These are phyloP conservation scores for Carollia perspicillata DNA, from an alignment of 2,113 vertebrate genomes.

Conservation along the genomic window DNA sequence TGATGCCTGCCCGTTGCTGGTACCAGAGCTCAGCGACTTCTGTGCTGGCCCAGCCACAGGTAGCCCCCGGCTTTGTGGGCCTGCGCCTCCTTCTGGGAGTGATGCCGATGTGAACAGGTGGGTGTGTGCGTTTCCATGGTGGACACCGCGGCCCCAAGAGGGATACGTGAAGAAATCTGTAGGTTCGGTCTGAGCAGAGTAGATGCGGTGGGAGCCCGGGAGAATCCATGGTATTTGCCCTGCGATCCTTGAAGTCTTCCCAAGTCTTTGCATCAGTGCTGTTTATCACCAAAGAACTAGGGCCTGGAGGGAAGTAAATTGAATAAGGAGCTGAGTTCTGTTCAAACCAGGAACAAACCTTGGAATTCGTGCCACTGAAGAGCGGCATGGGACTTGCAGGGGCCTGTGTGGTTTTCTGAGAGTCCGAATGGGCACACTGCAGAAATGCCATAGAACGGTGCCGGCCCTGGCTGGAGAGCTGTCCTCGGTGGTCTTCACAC, in stretches of 20 bases:
- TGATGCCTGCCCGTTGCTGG: not conserved
- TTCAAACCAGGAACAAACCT: not conserved
- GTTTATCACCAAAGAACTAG: not conserved
- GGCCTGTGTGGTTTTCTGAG: not conserved
- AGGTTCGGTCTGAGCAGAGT: not conserved
- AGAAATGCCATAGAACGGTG: not conserved
- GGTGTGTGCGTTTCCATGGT: accelerated
- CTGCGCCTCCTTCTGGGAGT: not conserved
- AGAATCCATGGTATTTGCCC: accelerated
- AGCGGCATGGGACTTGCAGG: not conserved
- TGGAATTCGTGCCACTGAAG: not conserved
- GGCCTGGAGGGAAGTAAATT: not conserved
- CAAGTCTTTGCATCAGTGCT: not conserved
- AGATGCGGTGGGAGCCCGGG: no score
- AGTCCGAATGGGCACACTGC: not conserved
- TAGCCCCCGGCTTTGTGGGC: accelerated
- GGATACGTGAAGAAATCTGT: accelerated
- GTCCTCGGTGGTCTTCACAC: not conserved
- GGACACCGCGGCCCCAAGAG: not conserved
- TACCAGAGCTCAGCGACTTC: not conserved
- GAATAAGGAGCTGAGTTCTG: not conserved
- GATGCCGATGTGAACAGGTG: not conserved
- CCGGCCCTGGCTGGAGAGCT: not conserved
- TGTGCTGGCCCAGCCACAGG: not conserved
- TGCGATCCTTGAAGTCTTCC: not conserved